A percentile compares a stretch with the other conserved stretches of the same genome.
Conservation (phyloP, 1,140 invertebrate species). For the Lasioglossum albipes region DNA sequence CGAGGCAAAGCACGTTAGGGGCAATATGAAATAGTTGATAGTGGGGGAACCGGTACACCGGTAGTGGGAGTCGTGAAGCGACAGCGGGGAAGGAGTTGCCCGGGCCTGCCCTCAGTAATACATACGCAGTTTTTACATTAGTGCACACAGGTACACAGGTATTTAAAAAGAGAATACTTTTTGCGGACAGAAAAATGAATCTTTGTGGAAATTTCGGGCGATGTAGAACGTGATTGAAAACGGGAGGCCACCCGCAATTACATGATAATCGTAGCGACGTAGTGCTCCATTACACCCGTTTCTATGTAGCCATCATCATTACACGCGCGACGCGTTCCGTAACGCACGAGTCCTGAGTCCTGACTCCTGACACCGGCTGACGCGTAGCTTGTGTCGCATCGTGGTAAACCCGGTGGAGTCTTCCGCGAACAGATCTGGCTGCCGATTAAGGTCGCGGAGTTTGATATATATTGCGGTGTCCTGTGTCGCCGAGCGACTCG, state of each 20-base stretch:
- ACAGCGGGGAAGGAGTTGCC: too few species aligned
- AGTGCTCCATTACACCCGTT: background rate
- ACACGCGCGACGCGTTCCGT: slow-evolving; percentile 1
- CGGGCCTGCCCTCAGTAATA: too few species aligned
- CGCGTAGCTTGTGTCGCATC: slow-evolving; percentile 23
- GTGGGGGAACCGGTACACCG: too few species aligned
- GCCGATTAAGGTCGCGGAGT: slow-evolving; percentile 36
- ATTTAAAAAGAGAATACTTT: too few species aligned
- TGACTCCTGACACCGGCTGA: background rate
- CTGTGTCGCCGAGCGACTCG: slow-evolving; percentile 1
- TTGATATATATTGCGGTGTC: slow-evolving; percentile 33
- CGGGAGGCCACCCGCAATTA: background rate
- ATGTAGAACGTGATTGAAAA: background rate
- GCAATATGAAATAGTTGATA: too few species aligned
- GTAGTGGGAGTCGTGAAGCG: too few species aligned
- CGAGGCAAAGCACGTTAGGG: too few species aligned
- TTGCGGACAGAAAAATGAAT: too few species aligned
- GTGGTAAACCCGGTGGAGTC: background rate
- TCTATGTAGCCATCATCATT: slow-evolving; percentile 1
- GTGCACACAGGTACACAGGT: too few species aligned
- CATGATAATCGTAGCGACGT: background rate
- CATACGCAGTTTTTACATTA: too few species aligned
- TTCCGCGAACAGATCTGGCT: slow-evolving; percentile 43
- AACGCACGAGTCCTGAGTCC: background rate
- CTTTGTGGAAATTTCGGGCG: too few species aligned